Evolutionary conservation across 1,140 invertebrate species (phyloP), one percentile per base, ranked within the genome.

Genomic region (Charaxes varanes): DNA sequence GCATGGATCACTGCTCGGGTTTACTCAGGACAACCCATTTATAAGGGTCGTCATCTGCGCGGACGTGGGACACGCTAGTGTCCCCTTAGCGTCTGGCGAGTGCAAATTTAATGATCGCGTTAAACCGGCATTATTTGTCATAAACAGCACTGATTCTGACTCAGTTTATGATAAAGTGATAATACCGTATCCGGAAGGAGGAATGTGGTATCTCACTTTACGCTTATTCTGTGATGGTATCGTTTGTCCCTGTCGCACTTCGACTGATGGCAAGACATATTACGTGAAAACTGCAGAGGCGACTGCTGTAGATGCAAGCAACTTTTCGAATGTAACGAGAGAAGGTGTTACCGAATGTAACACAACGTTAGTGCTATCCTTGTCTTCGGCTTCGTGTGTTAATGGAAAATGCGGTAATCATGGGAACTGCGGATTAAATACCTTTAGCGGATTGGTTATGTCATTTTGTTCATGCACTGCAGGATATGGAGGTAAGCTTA

Each of bases 131-230:
- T 82, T 86, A 12, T 85, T 87, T 36, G 78, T 87, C 14, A 58
- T 88, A 24, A 90, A 89, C 46, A 87, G 70, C 30, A 88, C 86
- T 0, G 84, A 86, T 42, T 80, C 85, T 2, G 74, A 81, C 2
- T 77, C 89, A 1, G 86, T 85, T 21, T 86, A 89, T 8, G 86
- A 85, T 1, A 86, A 86, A 27, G 59, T 92, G 4, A 86, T 91
- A 44, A 88, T 94, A 6, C 93, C 93, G 1, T 95, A 89, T 66
- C 93, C 93, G 0, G 92, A 94, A 59, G 87, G 89, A 7, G 93
- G 93, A 0, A 69, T 73, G 7, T 95, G 93, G 93, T 93, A 91
- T 69, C 58, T 93, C 4, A 90, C 88, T 2, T 72, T 92, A 23
- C 86, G 85, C 7, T 56, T 91, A 11, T 93, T 91, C 58, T 88